Conservation (phyloP, 2,113 vertebrate genomes). For the Lota lota region DNA sequence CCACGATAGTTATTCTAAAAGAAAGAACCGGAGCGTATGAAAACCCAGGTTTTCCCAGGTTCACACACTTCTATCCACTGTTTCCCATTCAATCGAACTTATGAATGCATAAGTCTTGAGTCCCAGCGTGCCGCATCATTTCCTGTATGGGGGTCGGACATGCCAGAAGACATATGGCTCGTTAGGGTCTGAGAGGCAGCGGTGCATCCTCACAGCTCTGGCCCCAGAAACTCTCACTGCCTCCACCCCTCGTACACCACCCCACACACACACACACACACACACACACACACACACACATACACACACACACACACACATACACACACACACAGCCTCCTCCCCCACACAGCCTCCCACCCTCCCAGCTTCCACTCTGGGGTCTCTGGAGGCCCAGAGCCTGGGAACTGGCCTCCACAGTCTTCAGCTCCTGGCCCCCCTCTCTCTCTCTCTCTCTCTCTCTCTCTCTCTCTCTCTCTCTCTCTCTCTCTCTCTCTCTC, state of each 20-base stretch:
- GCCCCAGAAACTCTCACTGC: constrained; percentile 6
- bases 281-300: too few species aligned
- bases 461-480: constrained; percentile 7
- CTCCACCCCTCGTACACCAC: background rate
- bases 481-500: too few species aligned
- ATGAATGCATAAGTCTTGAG: too few species aligned
- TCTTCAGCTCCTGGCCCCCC: constrained; percentile 29
- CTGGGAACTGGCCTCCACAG: constrained; percentile 62
- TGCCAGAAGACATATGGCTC: background rate
- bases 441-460: constrained; percentile 27
- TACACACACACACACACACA: too few species aligned
- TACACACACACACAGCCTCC: too few species aligned
- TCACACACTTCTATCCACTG: too few species aligned
- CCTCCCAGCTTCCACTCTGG: constrained; percentile 40
- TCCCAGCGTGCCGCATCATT: background rate
- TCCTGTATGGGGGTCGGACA: background rate
- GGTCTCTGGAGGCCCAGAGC: constrained; percentile 49
- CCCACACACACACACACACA: too few species aligned
- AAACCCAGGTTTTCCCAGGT: too few species aligned
- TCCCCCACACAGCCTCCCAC: background rate
- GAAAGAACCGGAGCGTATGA: too few species aligned
- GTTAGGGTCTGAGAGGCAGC: too few species aligned
- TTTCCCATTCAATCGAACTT: too few species aligned
- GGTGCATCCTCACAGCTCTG: constrained; percentile 39
- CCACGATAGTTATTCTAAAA: too few species aligned